Conservation (phyloP, 2,113 vertebrate species). For the Lagopus muta region DNA sequence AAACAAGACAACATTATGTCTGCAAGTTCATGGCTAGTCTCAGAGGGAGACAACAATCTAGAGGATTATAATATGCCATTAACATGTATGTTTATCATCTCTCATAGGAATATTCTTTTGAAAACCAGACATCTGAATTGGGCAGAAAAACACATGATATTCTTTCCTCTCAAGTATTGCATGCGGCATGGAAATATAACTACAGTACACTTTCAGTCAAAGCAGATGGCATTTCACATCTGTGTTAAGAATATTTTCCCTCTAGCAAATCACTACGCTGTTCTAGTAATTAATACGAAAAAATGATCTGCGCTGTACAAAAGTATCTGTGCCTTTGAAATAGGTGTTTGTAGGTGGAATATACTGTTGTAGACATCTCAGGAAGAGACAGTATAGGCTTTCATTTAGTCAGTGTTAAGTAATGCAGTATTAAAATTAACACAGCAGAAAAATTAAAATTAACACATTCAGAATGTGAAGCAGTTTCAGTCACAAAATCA, state of each 20-base stretch:
- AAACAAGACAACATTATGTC: neutral
- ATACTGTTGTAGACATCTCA: neutral
- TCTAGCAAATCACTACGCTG: neutral
- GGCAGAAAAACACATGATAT: neutral
- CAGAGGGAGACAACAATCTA: neutral
- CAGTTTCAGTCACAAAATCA: neutral
- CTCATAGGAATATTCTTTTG: neutral
- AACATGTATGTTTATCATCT: neutral
- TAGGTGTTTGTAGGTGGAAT: neutral
- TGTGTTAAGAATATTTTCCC: neutral
- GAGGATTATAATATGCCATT: neutral
- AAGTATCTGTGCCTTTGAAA: neutral
- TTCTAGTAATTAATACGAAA: neutral
- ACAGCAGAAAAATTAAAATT: neutral
- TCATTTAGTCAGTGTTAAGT: neutral
- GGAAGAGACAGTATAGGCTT: neutral
- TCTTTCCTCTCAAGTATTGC: neutral
- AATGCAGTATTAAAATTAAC: neutral
- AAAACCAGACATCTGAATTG: neutral
- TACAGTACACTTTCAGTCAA: neutral
- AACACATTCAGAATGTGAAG: neutral
- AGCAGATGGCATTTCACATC: neutral
- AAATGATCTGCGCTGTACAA: neutral
- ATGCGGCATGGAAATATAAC: neutral
- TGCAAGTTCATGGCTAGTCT: neutral